phyloP scores from a whole-genome alignment of 2,888 invertebrate species.

The Leuctra nigra region DNA sequence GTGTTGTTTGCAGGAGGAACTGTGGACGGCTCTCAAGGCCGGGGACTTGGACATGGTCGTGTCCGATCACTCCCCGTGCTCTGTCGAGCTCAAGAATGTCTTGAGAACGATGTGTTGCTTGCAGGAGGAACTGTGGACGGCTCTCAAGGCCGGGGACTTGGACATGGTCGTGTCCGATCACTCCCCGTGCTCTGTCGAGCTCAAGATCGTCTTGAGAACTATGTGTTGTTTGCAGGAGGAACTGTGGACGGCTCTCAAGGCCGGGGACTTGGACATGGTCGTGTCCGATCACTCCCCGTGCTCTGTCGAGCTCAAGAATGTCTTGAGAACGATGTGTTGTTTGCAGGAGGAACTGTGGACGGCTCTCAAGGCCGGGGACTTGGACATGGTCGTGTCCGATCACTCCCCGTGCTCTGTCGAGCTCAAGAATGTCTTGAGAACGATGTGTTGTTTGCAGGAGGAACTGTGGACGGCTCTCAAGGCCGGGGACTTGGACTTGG shows the following conservation, averaged over 20 bases:
- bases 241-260: constrained; percentile 55
- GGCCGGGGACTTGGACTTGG: constrained; percentile 51
- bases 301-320: constrained; percentile 57
- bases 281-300: constrained; percentile 65
- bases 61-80: constrained; percentile 63
- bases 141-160: constrained; percentile 48
- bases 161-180: constrained; percentile 63
- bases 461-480: constrained; percentile 56
- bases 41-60: constrained; percentile 56
- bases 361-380: constrained; percentile 47
- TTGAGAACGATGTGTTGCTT: too few species aligned
- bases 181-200: constrained; percentile 59
- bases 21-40: constrained; percentile 56
- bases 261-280: constrained; percentile 53
- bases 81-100: constrained; percentile 57
- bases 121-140: constrained; percentile 58
- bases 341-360: constrained; percentile 59
- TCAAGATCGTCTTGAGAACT: too few species aligned
- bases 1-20: constrained; percentile 50
- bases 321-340: too few species aligned
- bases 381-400: constrained; percentile 61
- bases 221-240: too few species aligned
- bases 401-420: constrained; percentile 63
- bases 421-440: too few species aligned
- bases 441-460: too few species aligned